Conservation (phyloP, 92 coral and sea anemone genomes). For the Epizoanthus scotinus region DNA sequence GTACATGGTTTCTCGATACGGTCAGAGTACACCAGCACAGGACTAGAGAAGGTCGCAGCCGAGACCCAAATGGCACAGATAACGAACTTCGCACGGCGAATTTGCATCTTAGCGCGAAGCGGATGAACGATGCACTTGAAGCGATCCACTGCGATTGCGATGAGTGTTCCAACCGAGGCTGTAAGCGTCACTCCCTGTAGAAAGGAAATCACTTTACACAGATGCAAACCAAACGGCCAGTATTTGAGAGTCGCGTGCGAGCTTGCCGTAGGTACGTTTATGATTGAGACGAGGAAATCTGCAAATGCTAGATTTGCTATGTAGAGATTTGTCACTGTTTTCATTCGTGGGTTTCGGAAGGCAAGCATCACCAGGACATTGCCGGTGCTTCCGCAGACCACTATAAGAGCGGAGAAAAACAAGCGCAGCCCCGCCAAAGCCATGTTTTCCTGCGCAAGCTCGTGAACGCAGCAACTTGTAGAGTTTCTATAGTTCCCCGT, state of each 20-base stretch:
- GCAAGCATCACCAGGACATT: slow-evolving; percentile 77
- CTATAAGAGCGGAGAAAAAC: slow-evolving; percentile 52
- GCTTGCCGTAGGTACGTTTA: slow-evolving; percentile 70
- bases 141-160: slow-evolving; percentile 85
- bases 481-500: neutral
- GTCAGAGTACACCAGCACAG: slow-evolving; percentile 57
- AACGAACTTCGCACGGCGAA: slow-evolving; percentile 70
- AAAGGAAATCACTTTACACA: slow-evolving; percentile 69
- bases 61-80: slow-evolving; percentile 73
- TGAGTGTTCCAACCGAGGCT: slow-evolving; percentile 78
- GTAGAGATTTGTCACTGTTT: slow-evolving; percentile 82
- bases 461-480: neutral
- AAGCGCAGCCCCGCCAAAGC: slow-evolving; percentile 22
- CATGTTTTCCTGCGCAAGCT: neutral
- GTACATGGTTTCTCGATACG: slow-evolving; percentile 22
- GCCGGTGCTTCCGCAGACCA: slow-evolving; percentile 70
- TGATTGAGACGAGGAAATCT: slow-evolving; percentile 71
- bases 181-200: slow-evolving; percentile 66
- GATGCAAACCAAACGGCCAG: slow-evolving; percentile 82
- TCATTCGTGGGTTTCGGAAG: slow-evolving; percentile 82
- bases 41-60: slow-evolving; percentile 63
- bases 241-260: slow-evolving; percentile 37
- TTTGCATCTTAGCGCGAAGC: slow-evolving; percentile 71
- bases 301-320: slow-evolving; percentile 89
- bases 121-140: slow-evolving; percentile 88